phyloP scores from a whole-genome alignment of 2,113 vertebrate genomes.

The sheep (Ovis aries) region DNA sequence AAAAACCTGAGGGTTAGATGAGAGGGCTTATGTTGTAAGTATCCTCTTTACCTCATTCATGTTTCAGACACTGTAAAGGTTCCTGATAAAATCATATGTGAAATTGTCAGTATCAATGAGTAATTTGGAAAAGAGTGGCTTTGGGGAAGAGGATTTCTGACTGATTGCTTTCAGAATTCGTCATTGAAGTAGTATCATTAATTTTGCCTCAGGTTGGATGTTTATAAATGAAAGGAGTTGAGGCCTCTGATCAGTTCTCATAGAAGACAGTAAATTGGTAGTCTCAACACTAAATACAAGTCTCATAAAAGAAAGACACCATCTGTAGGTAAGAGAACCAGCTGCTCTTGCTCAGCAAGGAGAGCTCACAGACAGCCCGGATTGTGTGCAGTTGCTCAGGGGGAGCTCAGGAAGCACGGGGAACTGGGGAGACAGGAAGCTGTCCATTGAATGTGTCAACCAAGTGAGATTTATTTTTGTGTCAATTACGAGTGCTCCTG shows the following conservation, averaged over 20 bases:
- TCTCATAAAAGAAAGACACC: background rate
- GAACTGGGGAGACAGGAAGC: background rate
- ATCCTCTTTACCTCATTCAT: background rate
- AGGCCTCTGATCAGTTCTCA: background rate
- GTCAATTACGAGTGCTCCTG: background rate
- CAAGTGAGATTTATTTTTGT: background rate
- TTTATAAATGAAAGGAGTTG: background rate
- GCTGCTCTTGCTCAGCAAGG: background rate
- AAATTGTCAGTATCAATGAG: background rate
- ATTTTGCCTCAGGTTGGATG: background rate
- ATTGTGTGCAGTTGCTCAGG: background rate
- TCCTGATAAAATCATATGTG: background rate
- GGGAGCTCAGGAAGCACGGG: background rate
- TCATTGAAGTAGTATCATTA: background rate
- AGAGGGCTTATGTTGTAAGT: background rate
- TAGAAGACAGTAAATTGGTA: background rate
- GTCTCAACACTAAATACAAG: background rate
- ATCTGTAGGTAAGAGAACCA: background rate
- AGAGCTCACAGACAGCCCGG: accelerated
- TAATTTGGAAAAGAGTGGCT: background rate
- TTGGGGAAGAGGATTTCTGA: slow-evolving; percentile 9
- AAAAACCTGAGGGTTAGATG: background rate
- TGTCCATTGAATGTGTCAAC: background rate
- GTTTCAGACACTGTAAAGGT: background rate
- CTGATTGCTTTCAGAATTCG: background rate